These are phyloP conservation scores for Rhincodon typus DNA, from an alignment of 2,797 vertebrate genomes.

Conservation along the genomic window DNA sequence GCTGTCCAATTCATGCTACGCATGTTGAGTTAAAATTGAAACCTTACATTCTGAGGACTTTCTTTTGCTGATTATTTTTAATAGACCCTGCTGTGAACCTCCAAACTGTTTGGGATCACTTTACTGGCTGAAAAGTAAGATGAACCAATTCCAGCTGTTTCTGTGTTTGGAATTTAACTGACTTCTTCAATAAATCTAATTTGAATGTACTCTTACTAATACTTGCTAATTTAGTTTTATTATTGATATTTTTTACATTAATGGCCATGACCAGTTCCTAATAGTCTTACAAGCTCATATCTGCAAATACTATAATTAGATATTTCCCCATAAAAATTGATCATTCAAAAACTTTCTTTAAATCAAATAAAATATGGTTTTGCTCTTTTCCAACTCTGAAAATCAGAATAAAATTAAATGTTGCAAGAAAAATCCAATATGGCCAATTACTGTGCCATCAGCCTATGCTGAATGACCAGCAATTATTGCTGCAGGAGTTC, in stretches of 20 bases:
- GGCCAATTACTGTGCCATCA: background rate
- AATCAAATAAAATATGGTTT: background rate
- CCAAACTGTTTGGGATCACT: background rate
- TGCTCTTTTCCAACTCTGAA: background rate
- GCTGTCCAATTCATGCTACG: background rate
- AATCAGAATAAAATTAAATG: slow-evolving; percentile 19
- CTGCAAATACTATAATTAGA: background rate
- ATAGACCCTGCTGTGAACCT: background rate
- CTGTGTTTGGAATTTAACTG: background rate
- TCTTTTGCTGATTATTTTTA: background rate
- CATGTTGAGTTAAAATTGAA: background rate
- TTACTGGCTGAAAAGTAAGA: background rate
- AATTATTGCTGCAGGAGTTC: background rate
- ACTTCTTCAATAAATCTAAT: background rate
- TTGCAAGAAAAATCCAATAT: background rate
- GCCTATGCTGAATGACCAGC: background rate
- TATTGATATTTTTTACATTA: no score
- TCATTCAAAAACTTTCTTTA: slow-evolving; percentile 6
- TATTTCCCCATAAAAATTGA: background rate
- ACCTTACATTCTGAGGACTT: background rate
- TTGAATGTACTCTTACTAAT: background rate
- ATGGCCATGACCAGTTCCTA: background rate
- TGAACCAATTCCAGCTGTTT: background rate
- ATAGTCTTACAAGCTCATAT: background rate
- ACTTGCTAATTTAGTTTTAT: background rate